Base-by-base conservation (phyloP, 2,888 invertebrate species). In the Ectemnius cavifrons region DNA sequence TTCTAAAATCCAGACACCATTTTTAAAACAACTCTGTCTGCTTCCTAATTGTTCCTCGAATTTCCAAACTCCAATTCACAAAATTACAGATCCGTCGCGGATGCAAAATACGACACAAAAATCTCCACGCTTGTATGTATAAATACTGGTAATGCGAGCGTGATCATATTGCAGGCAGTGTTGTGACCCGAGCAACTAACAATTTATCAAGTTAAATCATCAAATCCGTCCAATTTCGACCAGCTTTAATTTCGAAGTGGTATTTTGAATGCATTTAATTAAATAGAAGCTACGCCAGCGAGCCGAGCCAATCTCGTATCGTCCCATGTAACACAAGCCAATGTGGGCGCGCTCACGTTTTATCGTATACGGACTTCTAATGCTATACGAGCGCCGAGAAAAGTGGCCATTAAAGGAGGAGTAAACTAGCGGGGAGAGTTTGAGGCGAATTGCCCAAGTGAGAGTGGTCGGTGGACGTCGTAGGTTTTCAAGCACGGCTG, bases 381-480 rank as follows among this genome's bases (percentile, higher is more conserved):
- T 77, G 75, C 81, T 84, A 85, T 85, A 85, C 81, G 84, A 81
- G 72, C 63, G 28, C 49, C 60, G 75, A 64, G 75, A 82, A 84
- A 79, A 84, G 84, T 84, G 75, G 67, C 81, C 79, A 75, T 84
- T 82, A 84, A 84, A 78, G 75, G 72, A 76, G 70, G 71, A 69
- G 66, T 73, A 71, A 78, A 78, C 78, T 23, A 49, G 63, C 65
- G 47, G 4, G 45, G 11, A 20, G 49, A n/a, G 69, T 2, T 13
- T 49, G 52, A 45, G 49, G 46, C 59, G 20, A 66, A 68, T 57
- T 60, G 61, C 16, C 23, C 46, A 63, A 46, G 64, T 63, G 58
- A 27, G 45, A 64, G 70, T 65, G 69, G 61, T 52, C 57, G 20
- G 52, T 18, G 47, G 20, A 63, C 73, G 68, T 73, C 71, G 73